phyloP scores from a whole-genome alignment of 2,797 vertebrate genomes.

The Scolopax bukidnonensis region DNA sequence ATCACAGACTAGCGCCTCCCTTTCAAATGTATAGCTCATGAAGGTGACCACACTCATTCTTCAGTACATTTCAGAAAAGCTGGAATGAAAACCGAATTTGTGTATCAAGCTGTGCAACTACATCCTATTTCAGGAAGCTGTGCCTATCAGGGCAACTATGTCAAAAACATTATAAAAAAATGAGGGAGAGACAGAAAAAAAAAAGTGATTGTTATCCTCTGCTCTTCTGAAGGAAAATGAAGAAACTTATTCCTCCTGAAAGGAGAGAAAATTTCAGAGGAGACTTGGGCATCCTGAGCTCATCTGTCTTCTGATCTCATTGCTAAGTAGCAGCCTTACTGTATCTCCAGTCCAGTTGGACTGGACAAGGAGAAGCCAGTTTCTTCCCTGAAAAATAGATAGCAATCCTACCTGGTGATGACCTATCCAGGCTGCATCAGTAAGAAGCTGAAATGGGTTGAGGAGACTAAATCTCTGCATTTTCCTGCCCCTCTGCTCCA shows the following conservation, averaged over 20 bases:
- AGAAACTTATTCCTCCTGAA: background rate
- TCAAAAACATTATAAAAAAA: background rate
- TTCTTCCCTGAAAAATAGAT: background rate
- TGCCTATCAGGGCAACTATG: background rate
- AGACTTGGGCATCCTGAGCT: background rate
- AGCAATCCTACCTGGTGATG: background rate
- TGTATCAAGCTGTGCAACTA: rapidly evolving
- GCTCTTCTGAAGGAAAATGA: background rate
- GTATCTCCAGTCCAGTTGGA: background rate
- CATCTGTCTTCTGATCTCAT: background rate
- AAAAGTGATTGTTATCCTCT: background rate
- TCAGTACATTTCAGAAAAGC: background rate
- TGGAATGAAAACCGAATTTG: background rate
- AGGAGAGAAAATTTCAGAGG: background rate
- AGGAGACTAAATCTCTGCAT: background rate
- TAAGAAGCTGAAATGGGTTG: background rate
- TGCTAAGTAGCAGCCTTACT: background rate
- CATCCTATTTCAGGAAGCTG: background rate
- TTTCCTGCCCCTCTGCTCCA: background rate
- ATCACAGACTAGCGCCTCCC: background rate
- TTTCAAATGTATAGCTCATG: background rate
- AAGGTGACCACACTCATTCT: background rate
- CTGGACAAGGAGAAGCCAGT: background rate
- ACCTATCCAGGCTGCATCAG: background rate
- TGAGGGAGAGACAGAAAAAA: rapidly evolving